A percentile compares a stretch with the other conserved stretches of the same genome.
These are phyloP conservation scores for Rhagophthalmus giganteus DNA, from an alignment of 2,888 invertebrate genomes.

Conservation along the genomic window DNA sequence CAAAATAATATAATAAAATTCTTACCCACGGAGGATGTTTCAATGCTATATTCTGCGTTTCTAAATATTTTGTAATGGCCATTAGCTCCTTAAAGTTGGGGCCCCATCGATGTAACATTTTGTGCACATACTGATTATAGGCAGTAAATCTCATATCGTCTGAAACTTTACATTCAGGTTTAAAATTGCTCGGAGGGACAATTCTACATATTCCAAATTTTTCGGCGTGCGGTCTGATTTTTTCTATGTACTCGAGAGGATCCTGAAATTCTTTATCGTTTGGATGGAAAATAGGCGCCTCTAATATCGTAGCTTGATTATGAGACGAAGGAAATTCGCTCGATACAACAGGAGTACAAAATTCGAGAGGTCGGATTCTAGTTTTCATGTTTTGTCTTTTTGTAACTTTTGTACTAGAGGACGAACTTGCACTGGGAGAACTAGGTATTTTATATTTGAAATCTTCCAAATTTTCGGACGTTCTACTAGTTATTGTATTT, in stretches of 20 bases:
- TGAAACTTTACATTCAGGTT: constrained; percentile 78
- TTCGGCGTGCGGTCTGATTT: constrained; percentile 74
- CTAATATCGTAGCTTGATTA: constrained; percentile 62
- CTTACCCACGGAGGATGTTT: constrained; percentile 78
- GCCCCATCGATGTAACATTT: constrained; percentile 87
- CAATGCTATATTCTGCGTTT: constrained; percentile 74
- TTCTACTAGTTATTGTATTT: constrained; percentile 19
- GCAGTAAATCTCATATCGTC: constrained; percentile 87
- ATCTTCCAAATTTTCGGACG: constrained; percentile 43
- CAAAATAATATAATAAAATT: background rate
- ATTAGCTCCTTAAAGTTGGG: constrained; percentile 81
- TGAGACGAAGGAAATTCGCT: constrained; percentile 54
- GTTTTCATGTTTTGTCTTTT: constrained; percentile 45
- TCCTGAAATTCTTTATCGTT: constrained; percentile 83
- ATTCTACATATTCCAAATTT: constrained; percentile 86
- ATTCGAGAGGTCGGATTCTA: constrained; percentile 40
- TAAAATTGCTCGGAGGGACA: constrained; percentile 78
- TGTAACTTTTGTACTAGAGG: constrained; percentile 52
- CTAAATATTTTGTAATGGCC: constrained; percentile 80
- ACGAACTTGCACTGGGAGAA: constrained; percentile 54
- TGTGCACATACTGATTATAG: constrained; percentile 87
- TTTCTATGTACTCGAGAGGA: constrained; percentile 82
- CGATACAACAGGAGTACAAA: constrained; percentile 48
- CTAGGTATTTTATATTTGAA: constrained; percentile 53
- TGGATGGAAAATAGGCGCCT: constrained; percentile 80